These are phyloP conservation scores for Biston betularia DNA, from an alignment of 2,888 invertebrate genomes.

Conservation along the genomic window DNA sequence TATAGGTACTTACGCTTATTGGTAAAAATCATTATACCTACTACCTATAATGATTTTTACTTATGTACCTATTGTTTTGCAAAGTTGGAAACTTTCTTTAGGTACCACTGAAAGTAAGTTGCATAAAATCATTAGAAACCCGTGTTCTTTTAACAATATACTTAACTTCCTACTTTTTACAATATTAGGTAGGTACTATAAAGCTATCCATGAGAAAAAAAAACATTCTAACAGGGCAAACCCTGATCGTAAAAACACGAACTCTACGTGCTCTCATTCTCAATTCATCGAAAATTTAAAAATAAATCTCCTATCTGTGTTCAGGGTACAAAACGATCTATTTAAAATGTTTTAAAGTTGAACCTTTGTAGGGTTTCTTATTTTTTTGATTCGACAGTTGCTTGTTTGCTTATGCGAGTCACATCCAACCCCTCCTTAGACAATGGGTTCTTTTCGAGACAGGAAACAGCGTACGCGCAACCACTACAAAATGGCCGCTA, in stretches of 20 bases:
- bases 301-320: conserved; percentile 42
- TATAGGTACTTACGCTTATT: no score
- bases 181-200: no score
- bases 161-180: no score
- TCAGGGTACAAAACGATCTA: conserved; percentile 48
- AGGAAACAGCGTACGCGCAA: conserved; percentile 81
- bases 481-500: conserved; percentile 72
- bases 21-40: no score
- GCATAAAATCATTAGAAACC: no score
- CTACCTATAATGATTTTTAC: no score
- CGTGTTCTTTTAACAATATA: no score
- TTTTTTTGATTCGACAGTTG: conserved; percentile 71
- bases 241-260: conserved; percentile 2
- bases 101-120: no score
- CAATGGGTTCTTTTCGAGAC: conserved; percentile 83
- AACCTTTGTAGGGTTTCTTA: conserved; percentile 50
- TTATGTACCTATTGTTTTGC: no score
- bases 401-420: conserved; percentile 68
- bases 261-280: conserved; percentile 26
- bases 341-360: conserved; percentile 32
- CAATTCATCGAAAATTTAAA: conserved; percentile 28
- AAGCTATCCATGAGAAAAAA: neutral
- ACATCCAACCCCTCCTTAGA: conserved; percentile 78
- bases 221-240: neutral
- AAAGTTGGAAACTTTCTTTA: no score